Evolutionary conservation across 2,797 vertebrate genomes (phyloP).

Genomic region (Eidolon dupreanum): DNA sequence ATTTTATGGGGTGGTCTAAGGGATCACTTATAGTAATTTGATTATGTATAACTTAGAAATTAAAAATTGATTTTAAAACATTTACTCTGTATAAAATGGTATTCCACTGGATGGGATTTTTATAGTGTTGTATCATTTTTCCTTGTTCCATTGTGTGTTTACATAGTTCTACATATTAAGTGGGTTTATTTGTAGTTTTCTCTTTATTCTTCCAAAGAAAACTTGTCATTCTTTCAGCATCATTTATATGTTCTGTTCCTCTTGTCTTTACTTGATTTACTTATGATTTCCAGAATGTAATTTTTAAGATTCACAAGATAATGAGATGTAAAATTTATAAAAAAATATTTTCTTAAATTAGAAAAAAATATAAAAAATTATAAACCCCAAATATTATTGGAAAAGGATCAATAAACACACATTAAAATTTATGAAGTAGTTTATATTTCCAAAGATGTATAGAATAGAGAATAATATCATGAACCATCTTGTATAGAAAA

Average conservation of each 20-base stretch:
- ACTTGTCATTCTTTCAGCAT: not conserved
- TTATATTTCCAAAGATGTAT: not conserved
- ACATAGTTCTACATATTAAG: not conserved
- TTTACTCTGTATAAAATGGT: not conserved
- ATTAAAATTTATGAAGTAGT: not conserved
- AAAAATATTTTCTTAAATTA: slow-evolving; percentile 3
- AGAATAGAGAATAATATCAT: not conserved
- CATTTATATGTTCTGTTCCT: not conserved
- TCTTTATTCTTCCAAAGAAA: slow-evolving; percentile 1
- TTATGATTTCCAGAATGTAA: not conserved
- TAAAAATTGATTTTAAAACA: not conserved
- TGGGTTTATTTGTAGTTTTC: not conserved
- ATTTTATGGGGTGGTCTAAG: not conserved
- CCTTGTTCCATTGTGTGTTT: not conserved
- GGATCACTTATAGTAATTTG: not conserved
- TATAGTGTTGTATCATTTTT: not conserved
- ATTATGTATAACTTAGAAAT: not conserved
- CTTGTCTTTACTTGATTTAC: not conserved
- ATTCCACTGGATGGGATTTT: not conserved
- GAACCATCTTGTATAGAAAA: not conserved
- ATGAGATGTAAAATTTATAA: not conserved
- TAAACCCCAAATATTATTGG: not conserved
- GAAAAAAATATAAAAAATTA: not conserved
- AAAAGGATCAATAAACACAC: not conserved
- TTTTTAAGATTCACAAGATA: not conserved